Base-by-base conservation (phyloP, 2,113 vertebrate genomes). In the Carettochelys insculpta region DNA sequence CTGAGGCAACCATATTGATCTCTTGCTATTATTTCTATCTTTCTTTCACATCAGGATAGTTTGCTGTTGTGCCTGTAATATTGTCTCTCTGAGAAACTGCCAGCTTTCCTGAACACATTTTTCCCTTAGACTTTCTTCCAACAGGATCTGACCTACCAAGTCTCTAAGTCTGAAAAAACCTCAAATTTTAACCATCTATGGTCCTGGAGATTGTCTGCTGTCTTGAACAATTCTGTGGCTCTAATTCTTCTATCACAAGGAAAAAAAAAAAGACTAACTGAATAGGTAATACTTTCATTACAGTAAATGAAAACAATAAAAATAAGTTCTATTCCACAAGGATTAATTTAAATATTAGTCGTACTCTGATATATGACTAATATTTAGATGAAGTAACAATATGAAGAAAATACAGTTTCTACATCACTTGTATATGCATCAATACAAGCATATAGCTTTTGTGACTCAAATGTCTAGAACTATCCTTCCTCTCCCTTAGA, bases 251-350 rank as follows among this genome's bases (percentile, higher is more conserved):
- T 20, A 20, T 68, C 8, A 68, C 73, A 1, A 6, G 14, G 29
- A 19, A 19, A 6, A 38, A 19, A n/a, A n/a, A n/a, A n/a, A n/a
- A n/a, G n/a, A n/a, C 2, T 1, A 6, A 51, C 0, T 10, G 29
- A 8, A 6, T 48, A 50, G 78, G 3, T 25, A 41, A 4, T 0
- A 19, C 3, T 25, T 79, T 41, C 84, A 8, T 73, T 43, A 14
- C 13, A 1, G 34, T 80, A 13, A 75, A 1, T 17, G 22, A 65
- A 0, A 50, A 31, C 22, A 25, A 4, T 4, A 83, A 54, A 77
- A 0, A 2, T 11, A 61, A 58, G 48, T 2, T 65, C 45, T 20
- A 75, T 11, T 43, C 51, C 43, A 14, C 38, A 16, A 76, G 76
- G 5, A 14, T 31, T 9, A 1, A n/a, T 1, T 1, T 68, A 68